Evolutionary conservation across 1,140 invertebrate genomes (phyloP).

Genomic region (Batillaria attramentaria): DNA sequence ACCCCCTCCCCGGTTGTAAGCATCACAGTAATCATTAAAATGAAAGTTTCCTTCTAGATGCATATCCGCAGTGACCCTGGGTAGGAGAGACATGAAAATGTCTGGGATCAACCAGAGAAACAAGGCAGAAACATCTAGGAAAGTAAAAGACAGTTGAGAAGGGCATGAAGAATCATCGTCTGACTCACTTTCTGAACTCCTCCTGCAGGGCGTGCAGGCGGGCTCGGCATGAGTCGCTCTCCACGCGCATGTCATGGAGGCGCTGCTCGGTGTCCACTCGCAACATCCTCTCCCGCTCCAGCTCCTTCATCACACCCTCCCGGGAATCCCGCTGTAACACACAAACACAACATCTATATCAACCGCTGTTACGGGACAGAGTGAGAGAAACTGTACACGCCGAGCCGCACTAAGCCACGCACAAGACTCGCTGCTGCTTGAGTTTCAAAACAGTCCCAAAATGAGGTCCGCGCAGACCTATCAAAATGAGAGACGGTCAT

Average conservation of each 20-base stretch:
- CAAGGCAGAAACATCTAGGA: too few relatives aligned
- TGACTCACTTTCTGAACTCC: conserved; percentile 61
- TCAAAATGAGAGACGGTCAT: neutral
- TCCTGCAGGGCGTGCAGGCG: conserved; percentile 58
- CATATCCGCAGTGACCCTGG: neutral
- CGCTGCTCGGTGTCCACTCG: conserved; percentile 62
- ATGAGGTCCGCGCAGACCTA: neutral
- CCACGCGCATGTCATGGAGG: conserved; percentile 59
- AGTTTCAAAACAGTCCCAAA: neutral
- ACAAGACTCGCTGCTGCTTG: too few relatives aligned
- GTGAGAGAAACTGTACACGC: neutral
- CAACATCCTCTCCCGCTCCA: conserved; percentile 65
- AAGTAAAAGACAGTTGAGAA: too few relatives aligned
- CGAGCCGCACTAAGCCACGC: neutral
- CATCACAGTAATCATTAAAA: too few relatives aligned
- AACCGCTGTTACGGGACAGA: too few relatives aligned
- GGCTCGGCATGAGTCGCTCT: conserved; percentile 58
- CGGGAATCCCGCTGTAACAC: conserved; percentile 33
- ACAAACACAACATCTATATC: too few relatives aligned
- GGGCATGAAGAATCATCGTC: too few relatives aligned
- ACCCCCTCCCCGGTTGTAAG: too few relatives aligned
- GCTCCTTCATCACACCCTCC: conserved; percentile 57
- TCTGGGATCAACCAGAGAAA: neutral
- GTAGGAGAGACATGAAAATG: neutral
- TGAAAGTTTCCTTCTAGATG: too few relatives aligned